phyloP scores from a whole-genome alignment of 2,888 invertebrate genomes.

The Andrena praecox region DNA sequence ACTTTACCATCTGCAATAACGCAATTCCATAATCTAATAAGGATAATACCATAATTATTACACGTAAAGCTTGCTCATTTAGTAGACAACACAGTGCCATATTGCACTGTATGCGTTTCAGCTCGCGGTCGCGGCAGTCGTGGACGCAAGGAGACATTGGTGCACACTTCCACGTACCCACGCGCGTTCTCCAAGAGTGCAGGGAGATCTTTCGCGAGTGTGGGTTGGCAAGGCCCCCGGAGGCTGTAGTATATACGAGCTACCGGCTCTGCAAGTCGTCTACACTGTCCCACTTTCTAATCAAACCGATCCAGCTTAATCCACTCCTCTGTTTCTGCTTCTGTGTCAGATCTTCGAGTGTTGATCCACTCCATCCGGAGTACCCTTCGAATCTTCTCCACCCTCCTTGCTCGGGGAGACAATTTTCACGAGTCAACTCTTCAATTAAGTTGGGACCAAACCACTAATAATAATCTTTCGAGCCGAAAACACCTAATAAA shows the following conservation, averaged over 20 bases:
- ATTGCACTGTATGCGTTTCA: not conserved
- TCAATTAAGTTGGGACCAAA: too few species aligned
- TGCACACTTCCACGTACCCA: slow-evolving; percentile 27
- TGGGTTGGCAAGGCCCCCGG: slow-evolving; percentile 76
- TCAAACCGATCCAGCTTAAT: slow-evolving; percentile 76
- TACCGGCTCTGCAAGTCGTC: slow-evolving; percentile 75
- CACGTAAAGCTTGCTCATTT: not conserved
- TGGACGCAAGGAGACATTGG: not conserved
- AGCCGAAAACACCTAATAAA: too few species aligned
- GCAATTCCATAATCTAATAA: too few species aligned
- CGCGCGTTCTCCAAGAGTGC: slow-evolving; percentile 30
- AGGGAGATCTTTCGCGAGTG: slow-evolving; percentile 71
- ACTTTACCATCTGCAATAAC: too few species aligned
- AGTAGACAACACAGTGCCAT: slow-evolving; percentile 12
- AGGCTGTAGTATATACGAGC: slow-evolving; percentile 69
- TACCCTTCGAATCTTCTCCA: too few species aligned
- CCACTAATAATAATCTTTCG: too few species aligned
- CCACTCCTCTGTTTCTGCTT: slow-evolving; percentile 40
- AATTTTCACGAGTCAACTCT: too few species aligned
- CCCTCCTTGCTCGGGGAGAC: too few species aligned
- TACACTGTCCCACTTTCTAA: slow-evolving; percentile 81
- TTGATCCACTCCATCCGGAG: not conserved
- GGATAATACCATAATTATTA: too few species aligned
- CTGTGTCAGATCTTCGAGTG: slow-evolving; percentile 32
- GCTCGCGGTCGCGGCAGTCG: not conserved